These are phyloP conservation scores for Ammodramus savannarum DNA, from an alignment of 2,113 vertebrate species.

Conservation along the genomic window DNA sequence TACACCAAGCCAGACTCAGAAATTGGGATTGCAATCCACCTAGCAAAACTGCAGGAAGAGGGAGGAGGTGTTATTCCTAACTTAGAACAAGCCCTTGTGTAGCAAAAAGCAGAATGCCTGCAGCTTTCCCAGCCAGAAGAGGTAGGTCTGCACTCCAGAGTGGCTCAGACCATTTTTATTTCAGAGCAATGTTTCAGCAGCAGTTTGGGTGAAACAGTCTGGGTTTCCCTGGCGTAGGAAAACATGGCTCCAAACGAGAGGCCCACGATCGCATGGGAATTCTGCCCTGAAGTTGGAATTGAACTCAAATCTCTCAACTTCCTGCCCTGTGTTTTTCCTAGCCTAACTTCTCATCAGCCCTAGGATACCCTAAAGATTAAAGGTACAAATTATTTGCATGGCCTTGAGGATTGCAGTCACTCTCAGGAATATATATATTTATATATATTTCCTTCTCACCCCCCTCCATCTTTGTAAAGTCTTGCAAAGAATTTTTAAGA, in stretches of 20 bases:
- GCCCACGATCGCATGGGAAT: accelerated
- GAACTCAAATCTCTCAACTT: neutral
- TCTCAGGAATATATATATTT: neutral
- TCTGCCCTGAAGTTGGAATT: neutral
- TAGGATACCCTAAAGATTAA: neutral
- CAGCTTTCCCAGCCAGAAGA: neutral
- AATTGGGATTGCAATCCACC: neutral
- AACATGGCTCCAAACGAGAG: neutral
- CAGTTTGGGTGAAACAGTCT: neutral
- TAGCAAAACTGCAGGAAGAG: neutral
- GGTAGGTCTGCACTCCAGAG: neutral
- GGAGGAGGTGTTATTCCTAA: neutral
- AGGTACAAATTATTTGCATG: neutral
- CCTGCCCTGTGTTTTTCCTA: neutral
- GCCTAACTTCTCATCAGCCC: neutral
- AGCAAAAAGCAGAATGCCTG: neutral
- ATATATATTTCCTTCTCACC: neutral
- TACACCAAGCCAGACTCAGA: neutral
- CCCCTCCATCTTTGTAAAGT: neutral
- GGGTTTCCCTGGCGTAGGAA: neutral
- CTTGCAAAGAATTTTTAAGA: neutral
- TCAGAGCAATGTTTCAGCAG: neutral
- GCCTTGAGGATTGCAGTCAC: neutral
- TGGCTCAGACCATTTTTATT: neutral
- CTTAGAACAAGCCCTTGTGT: neutral